Conservation (phyloP, 2,888 invertebrate species). For the Asteroscopus sphinx region DNA sequence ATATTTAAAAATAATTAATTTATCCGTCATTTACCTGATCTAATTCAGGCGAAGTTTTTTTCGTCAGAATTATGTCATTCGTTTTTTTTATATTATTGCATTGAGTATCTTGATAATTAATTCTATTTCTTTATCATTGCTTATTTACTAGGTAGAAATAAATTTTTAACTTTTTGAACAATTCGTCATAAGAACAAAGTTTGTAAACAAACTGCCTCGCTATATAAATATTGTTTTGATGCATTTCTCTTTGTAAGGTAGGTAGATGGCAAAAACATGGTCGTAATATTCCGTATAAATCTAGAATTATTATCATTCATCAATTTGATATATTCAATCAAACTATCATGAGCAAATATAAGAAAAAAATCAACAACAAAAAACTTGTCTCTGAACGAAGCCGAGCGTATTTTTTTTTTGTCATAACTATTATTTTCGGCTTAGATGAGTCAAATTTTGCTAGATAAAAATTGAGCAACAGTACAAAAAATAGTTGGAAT, state of each 20-base stretch:
- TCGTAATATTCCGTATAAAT: not conserved
- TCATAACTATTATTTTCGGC: slow-evolving; percentile 41
- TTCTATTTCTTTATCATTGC: too few species aligned
- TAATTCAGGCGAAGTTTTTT: too few species aligned
- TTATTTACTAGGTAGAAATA: too few species aligned
- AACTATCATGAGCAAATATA: slow-evolving; percentile 4
- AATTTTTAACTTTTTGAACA: too few species aligned
- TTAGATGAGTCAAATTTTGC: slow-evolving; percentile 36
- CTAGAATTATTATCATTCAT: slow-evolving; percentile 14
- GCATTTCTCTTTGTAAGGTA: not conserved
- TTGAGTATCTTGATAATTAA: too few species aligned
- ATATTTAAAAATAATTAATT: slow-evolving; percentile 3
- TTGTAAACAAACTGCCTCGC: slow-evolving; percentile 16
- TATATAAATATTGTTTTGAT: not conserved
- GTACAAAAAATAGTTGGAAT: slow-evolving; percentile 13
- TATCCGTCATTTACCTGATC: not conserved
- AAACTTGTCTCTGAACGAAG: slow-evolving; percentile 21
- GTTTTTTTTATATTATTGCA: too few species aligned
- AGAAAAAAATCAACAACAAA: slow-evolving; percentile 22
- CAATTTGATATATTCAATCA: not conserved
- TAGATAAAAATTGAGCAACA: slow-evolving; percentile 2
- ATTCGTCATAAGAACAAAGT: not conserved
- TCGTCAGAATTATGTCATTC: too few species aligned
- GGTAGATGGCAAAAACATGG: not conserved
- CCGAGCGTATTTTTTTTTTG: slow-evolving; percentile 19